Conservation (phyloP, 2,888 invertebrate genomes). For the Tromatobia lineatoria region DNA sequence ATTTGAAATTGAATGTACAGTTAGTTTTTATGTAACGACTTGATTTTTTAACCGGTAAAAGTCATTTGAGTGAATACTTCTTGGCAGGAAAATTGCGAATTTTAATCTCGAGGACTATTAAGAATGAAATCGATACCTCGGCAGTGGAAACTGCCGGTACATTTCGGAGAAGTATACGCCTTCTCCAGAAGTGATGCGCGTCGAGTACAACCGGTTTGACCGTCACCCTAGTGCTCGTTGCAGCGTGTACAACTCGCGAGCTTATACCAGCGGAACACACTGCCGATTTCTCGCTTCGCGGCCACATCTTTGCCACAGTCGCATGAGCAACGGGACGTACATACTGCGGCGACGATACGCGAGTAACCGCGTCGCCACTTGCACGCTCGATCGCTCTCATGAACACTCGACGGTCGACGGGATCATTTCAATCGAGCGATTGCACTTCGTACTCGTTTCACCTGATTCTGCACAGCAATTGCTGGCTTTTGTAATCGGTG, state of each 20-base stretch:
- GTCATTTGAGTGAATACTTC: background rate
- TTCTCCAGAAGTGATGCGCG: constrained; percentile 67
- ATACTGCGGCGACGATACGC: constrained; percentile 34
- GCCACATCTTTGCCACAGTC: constrained; percentile 18
- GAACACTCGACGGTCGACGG: constrained; percentile 18
- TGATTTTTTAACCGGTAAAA: background rate
- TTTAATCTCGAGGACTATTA: constrained; percentile 77
- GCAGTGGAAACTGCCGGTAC: constrained; percentile 74
- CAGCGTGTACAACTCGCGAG: constrained; percentile 12
- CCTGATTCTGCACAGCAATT: background rate
- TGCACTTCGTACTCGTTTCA: constrained; percentile 9
- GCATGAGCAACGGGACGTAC: constrained; percentile 44
- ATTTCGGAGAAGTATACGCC: constrained; percentile 65
- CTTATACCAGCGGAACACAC: constrained; percentile 22
- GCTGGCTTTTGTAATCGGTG: too few species aligned
- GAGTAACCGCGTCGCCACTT: constrained; percentile 63
- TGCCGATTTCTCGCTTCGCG: constrained; percentile 20
- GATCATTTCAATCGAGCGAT: constrained; percentile 25
- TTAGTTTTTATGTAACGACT: background rate
- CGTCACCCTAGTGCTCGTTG: constrained; percentile 67
- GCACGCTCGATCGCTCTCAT: constrained; percentile 59
- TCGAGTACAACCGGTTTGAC: constrained; percentile 78
- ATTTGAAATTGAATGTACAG: background rate
- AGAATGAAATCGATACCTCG: constrained; percentile 76
- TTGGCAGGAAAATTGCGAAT: background rate